Percentiles rank a stretch among this genome's conserved stretches.
Conservation (phyloP, 2,797 vertebrate species). For the Allobates femoralis region DNA sequence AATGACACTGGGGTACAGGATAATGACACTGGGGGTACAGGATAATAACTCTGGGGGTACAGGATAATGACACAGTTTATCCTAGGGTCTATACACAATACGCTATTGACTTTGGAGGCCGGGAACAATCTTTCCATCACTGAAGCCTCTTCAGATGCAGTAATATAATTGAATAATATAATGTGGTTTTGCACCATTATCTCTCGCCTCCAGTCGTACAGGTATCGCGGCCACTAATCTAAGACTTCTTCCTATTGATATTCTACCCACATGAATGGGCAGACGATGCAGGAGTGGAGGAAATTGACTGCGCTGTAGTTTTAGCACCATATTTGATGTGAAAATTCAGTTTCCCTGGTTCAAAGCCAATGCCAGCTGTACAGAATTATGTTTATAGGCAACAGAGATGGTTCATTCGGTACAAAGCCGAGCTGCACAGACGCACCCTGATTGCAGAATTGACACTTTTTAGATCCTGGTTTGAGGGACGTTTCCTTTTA, state of each 20-base stretch:
- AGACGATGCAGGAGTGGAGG: constrained; percentile 47
- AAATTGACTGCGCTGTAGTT: constrained; percentile 46
- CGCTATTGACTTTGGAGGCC: neutral
- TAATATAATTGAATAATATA: constrained; percentile 1
- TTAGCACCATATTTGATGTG: constrained; percentile 44
- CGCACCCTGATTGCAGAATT: neutral
- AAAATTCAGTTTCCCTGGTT: constrained; percentile 49
- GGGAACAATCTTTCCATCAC: neutral
- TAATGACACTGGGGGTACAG: neutral
- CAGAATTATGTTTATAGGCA: constrained; percentile 38
- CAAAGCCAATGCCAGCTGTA: constrained; percentile 39
- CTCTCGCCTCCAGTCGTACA: neutral
- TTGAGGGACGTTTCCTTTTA: neutral
- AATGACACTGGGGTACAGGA: neutral
- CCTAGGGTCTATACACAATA: neutral
- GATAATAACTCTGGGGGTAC: neutral
- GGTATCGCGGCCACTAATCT: constrained; percentile 1
- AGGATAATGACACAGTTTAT: neutral
- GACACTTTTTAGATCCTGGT: neutral
- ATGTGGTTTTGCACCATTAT: neutral
- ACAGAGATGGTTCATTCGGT: neutral
- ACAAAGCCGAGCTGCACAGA: neutral
- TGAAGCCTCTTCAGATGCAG: neutral
- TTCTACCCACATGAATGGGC: constrained; percentile 45
- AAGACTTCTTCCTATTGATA: constrained; percentile 25